Base-by-base conservation (phyloP, 2,888 invertebrate genomes). In the Mycalesis mineus region DNA sequence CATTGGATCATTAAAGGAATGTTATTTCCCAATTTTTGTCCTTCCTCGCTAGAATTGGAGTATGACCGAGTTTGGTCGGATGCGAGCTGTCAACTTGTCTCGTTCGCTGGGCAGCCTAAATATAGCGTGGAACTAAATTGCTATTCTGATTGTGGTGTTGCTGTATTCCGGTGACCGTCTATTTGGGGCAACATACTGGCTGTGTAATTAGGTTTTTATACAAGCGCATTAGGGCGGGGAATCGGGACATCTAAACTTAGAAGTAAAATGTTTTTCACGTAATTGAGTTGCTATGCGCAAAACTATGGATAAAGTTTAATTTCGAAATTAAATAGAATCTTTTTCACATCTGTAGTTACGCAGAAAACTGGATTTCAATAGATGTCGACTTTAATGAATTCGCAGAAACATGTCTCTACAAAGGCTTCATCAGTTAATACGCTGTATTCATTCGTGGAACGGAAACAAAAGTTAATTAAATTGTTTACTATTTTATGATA, bases 41-140 rank as follows among this genome's bases (percentile, higher is more conserved):
- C 47, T 47, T 47, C 31, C 45, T 31, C 14, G 15, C 74, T 71
- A 69, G 78, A 84, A 82, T 84, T 82, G 78, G 75, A 81, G 77
- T 74, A 71, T 72, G 80, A 72, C 80, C 75, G 77, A 75, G 73
- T 82, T 82, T 71, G 67, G 69, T 66, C 60, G 48, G 48, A 49
- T 44, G 49, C 49, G 37, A 49, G 47, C 31, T 56, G 58, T 57
- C 52, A 49, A 54, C 55, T 56, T 55, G 52, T 55, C 49, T 40
- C 52, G 42, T 41, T 9, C 13, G 47, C n/a, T 47, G 55, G 47
- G 31, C 39, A 49, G 37, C 42, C 28, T 52, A 53, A 47, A 56
- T 37, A 48, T 37, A 50, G 37, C 47, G 47, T 9, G 14, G 14
- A 39, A 47, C 47, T 33, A 47, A 47, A 51, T 17, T 40, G 29